phyloP scores from a whole-genome alignment of 2,797 vertebrate species.

The Danio jaintianensis region DNA sequence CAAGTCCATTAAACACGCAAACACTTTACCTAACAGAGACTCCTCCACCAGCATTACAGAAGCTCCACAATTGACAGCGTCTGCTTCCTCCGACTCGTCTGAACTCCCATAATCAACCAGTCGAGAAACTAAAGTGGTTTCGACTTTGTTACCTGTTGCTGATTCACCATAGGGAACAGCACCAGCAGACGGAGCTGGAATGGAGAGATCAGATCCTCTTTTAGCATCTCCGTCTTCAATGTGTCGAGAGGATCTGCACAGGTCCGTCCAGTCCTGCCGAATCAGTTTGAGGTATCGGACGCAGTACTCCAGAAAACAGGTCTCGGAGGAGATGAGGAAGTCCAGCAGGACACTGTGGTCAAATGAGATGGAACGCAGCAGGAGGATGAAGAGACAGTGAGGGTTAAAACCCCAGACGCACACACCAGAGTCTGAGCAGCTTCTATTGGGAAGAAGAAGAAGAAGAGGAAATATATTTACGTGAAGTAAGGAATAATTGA shows the following conservation, averaged over 20 bases:
- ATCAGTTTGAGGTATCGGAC: constrained; percentile 90
- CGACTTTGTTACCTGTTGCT: not conserved
- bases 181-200: not conserved
- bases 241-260: constrained; percentile 71
- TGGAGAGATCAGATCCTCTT: not conserved
- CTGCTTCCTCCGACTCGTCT: constrained; percentile 84
- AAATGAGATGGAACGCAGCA: constrained; percentile 85
- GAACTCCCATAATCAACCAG: constrained; percentile 91
- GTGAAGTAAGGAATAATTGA: too few relatives aligned
- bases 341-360: constrained; percentile 91
- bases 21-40: constrained; percentile 57
- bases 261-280: constrained; percentile 76
- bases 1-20: constrained; percentile 82
- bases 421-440: constrained; percentile 46
- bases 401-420: constrained; percentile 85
- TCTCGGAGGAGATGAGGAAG: constrained; percentile 94
- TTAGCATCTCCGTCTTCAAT: constrained; percentile 52
- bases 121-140: constrained; percentile 12
- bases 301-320: constrained; percentile 94
- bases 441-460: constrained; percentile 30
- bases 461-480: too few relatives aligned
- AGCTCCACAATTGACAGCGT: not conserved
- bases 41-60: not conserved
- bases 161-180: not conserved
- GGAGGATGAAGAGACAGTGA: constrained; percentile 89